These are phyloP conservation scores for Centrocercus urophasianus DNA, from an alignment of 2,113 vertebrate genomes.

Conservation along the genomic window DNA sequence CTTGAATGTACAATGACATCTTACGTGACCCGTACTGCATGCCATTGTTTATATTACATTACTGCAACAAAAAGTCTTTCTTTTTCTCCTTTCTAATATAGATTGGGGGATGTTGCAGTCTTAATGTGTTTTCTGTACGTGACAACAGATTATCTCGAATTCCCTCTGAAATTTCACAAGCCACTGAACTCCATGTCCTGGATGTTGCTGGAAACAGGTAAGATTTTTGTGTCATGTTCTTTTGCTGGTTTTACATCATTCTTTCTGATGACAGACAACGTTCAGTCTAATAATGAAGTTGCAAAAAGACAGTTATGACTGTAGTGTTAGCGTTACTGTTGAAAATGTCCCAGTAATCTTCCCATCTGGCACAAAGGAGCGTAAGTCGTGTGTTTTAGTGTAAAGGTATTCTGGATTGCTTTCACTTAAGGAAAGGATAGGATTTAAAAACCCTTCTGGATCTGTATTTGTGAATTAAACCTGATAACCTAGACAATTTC, in stretches of 20 bases:
- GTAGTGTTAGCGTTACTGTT: neutral
- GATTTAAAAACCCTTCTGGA: neutral
- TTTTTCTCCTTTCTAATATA: constrained; percentile 50
- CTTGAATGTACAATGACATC: neutral
- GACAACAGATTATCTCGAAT: constrained; percentile 91
- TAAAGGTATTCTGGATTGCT: neutral
- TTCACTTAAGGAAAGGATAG: neutral
- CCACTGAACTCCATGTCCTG: constrained; percentile 93
- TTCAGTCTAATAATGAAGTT: neutral
- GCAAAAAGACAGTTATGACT: neutral
- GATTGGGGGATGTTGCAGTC: constrained; percentile 94
- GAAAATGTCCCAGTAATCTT: neutral
- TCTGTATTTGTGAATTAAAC: neutral
- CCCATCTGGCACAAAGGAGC: neutral
- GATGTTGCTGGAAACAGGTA: constrained; percentile 97
- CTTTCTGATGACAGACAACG: neutral
- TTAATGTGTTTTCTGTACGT: constrained; percentile 94
- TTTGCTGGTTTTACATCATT: neutral
- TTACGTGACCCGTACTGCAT: neutral
- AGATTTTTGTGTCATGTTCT: neutral
- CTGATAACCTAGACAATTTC: neutral
- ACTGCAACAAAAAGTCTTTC: neutral
- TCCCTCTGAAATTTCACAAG: constrained; percentile 93
- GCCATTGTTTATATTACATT: neutral
- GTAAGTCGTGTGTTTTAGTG: neutral